phyloP scores from a whole-genome alignment of 2,888 invertebrate genomes.

The Drosophila prostipennis region DNA sequence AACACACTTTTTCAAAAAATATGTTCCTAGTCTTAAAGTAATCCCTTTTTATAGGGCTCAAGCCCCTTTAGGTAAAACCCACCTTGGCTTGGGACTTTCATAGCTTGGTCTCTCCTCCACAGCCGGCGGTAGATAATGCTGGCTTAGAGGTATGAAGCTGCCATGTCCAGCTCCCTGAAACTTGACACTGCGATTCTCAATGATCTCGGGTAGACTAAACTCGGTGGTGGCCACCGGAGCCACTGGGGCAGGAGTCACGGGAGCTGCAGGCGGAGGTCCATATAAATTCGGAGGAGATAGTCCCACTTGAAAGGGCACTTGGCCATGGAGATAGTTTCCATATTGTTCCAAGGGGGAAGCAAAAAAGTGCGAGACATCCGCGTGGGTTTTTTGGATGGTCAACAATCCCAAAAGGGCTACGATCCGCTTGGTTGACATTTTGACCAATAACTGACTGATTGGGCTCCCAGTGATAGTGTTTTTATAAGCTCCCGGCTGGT shows the following conservation, averaged over 20 bases:
- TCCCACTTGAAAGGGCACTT: conserved; percentile 54
- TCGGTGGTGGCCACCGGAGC: conserved; percentile 73
- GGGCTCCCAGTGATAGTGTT: conserved; percentile 39
- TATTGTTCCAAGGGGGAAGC: conserved; percentile 58
- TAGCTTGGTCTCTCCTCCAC: conserved; percentile 73
- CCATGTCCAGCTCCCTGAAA: conserved; percentile 52
- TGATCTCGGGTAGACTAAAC: conserved; percentile 80
- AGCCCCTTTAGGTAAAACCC: background rate
- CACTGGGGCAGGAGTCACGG: conserved; percentile 63
- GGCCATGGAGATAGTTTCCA: conserved; percentile 62
- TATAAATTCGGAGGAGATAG: conserved; percentile 61
- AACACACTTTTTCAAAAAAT: no score
- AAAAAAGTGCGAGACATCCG: conserved; percentile 78
- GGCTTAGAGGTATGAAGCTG: conserved; percentile 79
- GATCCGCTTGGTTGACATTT: conserved; percentile 59
- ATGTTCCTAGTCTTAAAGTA: no score
- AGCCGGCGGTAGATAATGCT: conserved; percentile 75
- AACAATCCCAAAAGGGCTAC: conserved; percentile 15
- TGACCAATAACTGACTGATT: conserved; percentile 51
- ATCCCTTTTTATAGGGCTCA: no score
- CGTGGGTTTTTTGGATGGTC: background rate
- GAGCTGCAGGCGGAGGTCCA: conserved; percentile 44
- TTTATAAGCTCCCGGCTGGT: conserved; percentile 57
- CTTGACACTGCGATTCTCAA: conserved; percentile 79
- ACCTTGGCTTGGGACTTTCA: conserved; percentile 74